Percentiles rank a stretch among this genome's conserved stretches.
Evolutionary conservation across 2,113 vertebrate species (phyloP).

Genomic region (Tyrannus savana): DNA sequence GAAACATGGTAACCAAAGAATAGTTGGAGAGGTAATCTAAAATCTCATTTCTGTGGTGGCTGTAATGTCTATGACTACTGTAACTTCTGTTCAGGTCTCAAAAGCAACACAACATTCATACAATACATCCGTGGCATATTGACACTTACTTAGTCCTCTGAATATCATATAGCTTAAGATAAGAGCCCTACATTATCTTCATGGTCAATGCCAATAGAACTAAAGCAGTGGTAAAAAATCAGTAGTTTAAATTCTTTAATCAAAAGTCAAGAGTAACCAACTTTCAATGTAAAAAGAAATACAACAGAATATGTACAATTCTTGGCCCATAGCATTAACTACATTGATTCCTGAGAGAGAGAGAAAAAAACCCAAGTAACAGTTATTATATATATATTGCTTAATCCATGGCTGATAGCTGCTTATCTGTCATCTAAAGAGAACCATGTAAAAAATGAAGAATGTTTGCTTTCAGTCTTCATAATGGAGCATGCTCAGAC

Average conservation of each 20-base stretch:
- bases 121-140: background rate
- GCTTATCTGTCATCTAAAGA: background rate
- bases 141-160: background rate
- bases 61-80: background rate
- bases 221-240: background rate
- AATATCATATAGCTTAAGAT: background rate
- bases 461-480: background rate
- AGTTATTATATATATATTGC: background rate
- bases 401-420: background rate
- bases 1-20: background rate
- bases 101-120: background rate
- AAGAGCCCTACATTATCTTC: background rate
- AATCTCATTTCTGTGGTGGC: background rate
- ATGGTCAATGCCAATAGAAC: background rate
- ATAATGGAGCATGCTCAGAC: background rate
- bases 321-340: background rate
- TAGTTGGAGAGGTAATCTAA: background rate
- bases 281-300: background rate
- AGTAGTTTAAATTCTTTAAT: background rate
- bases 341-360: background rate
- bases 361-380: background rate
- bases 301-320: background rate
- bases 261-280: background rate
- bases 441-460: accelerated
- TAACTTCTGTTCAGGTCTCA: background rate